Percentiles rank a stretch among this genome's conserved stretches.
Evolutionary conservation across 1,140 invertebrate genomes (phyloP).

Genomic region (Drosophila trapezifrons): DNA sequence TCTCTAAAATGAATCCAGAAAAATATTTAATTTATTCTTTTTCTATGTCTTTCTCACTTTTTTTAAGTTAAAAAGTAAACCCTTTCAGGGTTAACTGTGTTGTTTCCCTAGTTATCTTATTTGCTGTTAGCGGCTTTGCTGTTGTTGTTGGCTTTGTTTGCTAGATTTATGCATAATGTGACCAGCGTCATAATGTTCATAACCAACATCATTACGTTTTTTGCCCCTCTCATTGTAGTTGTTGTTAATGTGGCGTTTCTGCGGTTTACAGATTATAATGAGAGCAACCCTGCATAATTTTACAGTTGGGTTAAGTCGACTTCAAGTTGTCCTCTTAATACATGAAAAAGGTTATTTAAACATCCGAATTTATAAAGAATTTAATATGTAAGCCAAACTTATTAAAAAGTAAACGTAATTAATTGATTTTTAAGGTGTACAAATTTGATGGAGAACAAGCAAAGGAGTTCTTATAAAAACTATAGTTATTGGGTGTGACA

Average conservation of each 20-base stretch:
- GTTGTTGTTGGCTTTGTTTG: conserved; percentile 20
- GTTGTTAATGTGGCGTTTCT: conserved; percentile 45
- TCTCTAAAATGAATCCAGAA: too few relatives aligned
- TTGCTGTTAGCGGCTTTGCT: conserved; percentile 17
- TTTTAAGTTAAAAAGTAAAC: too few relatives aligned
- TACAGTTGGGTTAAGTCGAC: not conserved
- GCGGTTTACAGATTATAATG: conserved; percentile 34
- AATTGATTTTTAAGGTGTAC: too few relatives aligned
- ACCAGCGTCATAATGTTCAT: conserved; percentile 61
- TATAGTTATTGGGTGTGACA: not conserved
- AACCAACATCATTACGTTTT: conserved; percentile 36
- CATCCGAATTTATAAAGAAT: not conserved
- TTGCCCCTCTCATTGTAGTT: conserved; percentile 25
- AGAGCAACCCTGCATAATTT: conserved; percentile 17
- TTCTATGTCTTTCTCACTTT: too few relatives aligned
- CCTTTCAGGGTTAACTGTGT: not conserved
- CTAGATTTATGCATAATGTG: conserved; percentile 53
- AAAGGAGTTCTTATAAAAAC: not conserved
- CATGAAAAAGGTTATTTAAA: not conserved
- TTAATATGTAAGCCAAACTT: not conserved
- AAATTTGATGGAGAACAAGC: not conserved
- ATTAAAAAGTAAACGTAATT: not conserved
- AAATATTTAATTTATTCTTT: too few relatives aligned
- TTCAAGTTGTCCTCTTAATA: not conserved
- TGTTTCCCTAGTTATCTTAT: conserved; percentile 26